Base-by-base conservation (phyloP, 1,140 invertebrate species). In the Bombyx mandarina region DNA sequence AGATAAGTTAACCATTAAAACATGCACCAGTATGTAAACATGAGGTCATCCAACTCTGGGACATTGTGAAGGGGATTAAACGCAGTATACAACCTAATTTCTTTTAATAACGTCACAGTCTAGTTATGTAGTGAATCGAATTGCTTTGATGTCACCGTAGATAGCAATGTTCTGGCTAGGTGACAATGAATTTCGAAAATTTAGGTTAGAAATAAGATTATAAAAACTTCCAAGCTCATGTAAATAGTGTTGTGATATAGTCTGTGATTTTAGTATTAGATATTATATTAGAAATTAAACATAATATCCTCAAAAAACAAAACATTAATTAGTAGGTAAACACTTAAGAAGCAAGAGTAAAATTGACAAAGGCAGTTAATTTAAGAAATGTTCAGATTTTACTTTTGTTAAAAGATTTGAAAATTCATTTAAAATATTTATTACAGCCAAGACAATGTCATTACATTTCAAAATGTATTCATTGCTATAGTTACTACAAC, bases 51-150 rank as follows among this genome's bases (percentile, higher is more conserved):
- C 60, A 61, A 58, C 61, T 66, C 8, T 9, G 54, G 54, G 63
- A 59, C 56, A 58, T 60, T 67, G 10, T 6, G 54, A 57, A 56
- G 63, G 68, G 68, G 70, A 74, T 73, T 63, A 71, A 65, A 69
- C 66, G 65, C 57, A 64, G 62, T 67, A 35, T 35, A 35, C 26
- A 75, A 81, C 77, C 79, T 60, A 82, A 82, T 84, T 84, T 82
- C 71, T 67, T 73, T 75, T 75, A 81, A 78, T 81, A 66, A 74
- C 77, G 77, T 80, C 61, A 80, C 70, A 75, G 47, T 76, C 79
- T 82, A 82, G 58, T 82, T 80, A 51, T 18, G 59, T 35, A 8
- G 26, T 58, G 57, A 42, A 51, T 64, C 66, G 58, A 52, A 47
- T 6, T 8, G 9, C 7, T 56, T 52, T 57, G 58, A 66, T 73